Evolutionary conservation across 2,113 vertebrate genomes (phyloP).

Genomic region (Crotalus viridis): DNA sequence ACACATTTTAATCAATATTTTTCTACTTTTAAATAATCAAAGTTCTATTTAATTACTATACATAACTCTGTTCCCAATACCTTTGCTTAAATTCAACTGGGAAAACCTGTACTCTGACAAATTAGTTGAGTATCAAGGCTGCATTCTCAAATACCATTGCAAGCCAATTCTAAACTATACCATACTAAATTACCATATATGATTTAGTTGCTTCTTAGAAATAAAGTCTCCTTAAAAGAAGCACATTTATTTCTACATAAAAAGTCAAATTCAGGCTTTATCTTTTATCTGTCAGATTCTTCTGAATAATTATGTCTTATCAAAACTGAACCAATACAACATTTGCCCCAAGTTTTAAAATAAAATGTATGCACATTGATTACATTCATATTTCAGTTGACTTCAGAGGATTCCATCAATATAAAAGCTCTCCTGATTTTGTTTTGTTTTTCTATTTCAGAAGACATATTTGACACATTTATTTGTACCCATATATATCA

Average conservation of each 20-base stretch:
- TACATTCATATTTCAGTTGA: not conserved
- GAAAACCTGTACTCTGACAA: conserved; percentile 3
- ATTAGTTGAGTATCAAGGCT: not conserved
- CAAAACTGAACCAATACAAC: not conserved
- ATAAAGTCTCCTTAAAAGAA: not conserved
- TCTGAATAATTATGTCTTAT: not conserved
- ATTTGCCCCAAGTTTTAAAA: conserved; percentile 13
- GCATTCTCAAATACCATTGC: not conserved
- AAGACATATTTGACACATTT: not conserved
- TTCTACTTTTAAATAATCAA: conserved; percentile 19
- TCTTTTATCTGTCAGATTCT: not conserved
- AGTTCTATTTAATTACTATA: not conserved
- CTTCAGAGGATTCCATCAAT: not conserved
- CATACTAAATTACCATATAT: not conserved
- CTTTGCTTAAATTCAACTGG: conserved; percentile 22
- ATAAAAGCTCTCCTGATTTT: not conserved
- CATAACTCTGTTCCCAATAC: conserved; percentile 6
- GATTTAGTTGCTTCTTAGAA: not conserved
- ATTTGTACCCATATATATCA: conserved; percentile 8
- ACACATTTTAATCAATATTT: conserved; percentile 17
- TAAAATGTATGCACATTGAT: not conserved
- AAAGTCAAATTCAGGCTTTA: not conserved
- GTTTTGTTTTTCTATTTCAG: not conserved
- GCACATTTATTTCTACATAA: not conserved
- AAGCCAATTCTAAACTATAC: not conserved